A percentile compares a stretch with the other conserved stretches of the same genome.
phyloP scores from a whole-genome alignment of 2,113 vertebrate genomes.

The Aythya baeri region DNA sequence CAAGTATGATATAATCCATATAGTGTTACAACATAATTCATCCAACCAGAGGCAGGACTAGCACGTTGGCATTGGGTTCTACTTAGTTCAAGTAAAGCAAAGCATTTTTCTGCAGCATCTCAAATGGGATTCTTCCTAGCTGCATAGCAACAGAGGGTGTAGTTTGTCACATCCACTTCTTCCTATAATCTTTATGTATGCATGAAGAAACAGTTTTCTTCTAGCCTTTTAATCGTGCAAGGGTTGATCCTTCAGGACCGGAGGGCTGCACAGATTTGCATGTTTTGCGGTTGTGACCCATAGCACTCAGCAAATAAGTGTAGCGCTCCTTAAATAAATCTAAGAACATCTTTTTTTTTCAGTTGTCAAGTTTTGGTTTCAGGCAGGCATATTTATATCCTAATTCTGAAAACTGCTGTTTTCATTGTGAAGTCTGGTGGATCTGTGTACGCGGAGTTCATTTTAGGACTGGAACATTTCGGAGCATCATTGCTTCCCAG shows the following conservation, averaged over 20 bases:
- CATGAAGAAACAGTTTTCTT: background rate
- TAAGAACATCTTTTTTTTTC: background rate
- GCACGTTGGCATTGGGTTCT: background rate
- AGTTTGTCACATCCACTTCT: background rate
- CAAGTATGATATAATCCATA: background rate
- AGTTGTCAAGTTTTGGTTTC: background rate
- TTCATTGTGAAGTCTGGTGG: background rate
- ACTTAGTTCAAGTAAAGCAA: background rate
- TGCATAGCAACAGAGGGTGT: background rate
- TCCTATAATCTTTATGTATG: background rate
- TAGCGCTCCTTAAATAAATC: background rate
- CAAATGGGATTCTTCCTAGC: background rate
- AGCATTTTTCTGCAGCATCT: background rate
- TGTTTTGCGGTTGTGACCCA: background rate
- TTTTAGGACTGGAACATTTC: background rate
- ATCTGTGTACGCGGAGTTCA: background rate
- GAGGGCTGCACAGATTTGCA: background rate
- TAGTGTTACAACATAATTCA: background rate
- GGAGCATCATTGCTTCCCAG: background rate
- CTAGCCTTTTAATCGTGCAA: background rate
- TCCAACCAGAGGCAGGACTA: background rate
- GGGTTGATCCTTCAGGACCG: background rate
- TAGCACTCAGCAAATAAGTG: background rate
- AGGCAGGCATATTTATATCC: background rate
- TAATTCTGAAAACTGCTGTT: conserved; percentile 2